phyloP scores from a whole-genome alignment of 2,797 vertebrate genomes.

The Botia kubotai region DNA sequence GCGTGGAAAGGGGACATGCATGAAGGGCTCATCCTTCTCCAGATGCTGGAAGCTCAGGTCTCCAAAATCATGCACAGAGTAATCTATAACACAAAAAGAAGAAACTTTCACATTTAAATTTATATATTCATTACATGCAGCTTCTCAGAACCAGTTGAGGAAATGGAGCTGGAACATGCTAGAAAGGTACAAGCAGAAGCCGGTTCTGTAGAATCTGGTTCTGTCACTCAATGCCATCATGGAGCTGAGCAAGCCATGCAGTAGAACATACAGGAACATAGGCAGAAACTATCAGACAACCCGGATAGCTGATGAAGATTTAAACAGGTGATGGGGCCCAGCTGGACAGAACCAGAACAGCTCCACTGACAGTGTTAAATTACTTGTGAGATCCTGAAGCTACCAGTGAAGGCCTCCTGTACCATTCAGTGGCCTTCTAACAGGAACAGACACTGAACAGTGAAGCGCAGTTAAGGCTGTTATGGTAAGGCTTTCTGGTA shows the following conservation, averaged over 20 bases:
- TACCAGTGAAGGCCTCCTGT: conserved; percentile 49
- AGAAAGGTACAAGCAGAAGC: not conserved
- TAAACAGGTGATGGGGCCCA: conserved; percentile 67
- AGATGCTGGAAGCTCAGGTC: conserved; percentile 89
- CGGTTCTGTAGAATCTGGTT: conserved; percentile 57
- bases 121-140: not conserved
- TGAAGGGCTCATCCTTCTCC: conserved; percentile 89
- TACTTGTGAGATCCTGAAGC: conserved; percentile 63
- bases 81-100: conserved; percentile 76
- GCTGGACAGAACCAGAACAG: conserved; percentile 14
- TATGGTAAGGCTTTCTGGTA: not conserved
- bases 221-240: not conserved
- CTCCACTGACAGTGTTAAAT: conserved; percentile 63
- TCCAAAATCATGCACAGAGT: conserved; percentile 89
- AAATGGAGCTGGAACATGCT: not conserved
- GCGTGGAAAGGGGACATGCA: conserved; percentile 87
- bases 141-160: not conserved
- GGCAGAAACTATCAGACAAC: not conserved
- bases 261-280: not conserved
- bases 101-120: not conserved
- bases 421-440: conserved; percentile 64
- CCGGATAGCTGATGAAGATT: conserved; percentile 39
- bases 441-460: conserved; percentile 71
- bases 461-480: conserved; percentile 40
- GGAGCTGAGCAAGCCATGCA: not conserved